Evolutionary conservation across 2,888 invertebrate species (phyloP), one percentile per base, ranked within the genome.

Genomic region (Brenthis daphne): DNA sequence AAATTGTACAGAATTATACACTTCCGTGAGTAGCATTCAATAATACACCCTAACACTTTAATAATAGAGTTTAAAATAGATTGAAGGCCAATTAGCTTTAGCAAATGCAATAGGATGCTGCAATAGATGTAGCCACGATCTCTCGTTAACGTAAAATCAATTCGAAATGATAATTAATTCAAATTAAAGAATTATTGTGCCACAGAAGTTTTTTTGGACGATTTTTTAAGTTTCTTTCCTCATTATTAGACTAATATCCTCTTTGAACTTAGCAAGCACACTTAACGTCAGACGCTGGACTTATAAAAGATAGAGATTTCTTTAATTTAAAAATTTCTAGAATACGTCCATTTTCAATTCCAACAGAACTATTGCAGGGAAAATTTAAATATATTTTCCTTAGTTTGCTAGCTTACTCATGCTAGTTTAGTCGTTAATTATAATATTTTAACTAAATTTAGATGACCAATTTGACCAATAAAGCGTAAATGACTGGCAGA

Each of bases 71-170:
- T 53, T 20, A 20, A 63, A 63, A 63, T 63, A 5, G 53, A 33
- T 13, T 63, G 13, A 37, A 20, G 11, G 37, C 8, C 8, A 43
- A 8, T 43, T 43, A 43, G 5, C 3, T 71, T 70, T 67, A 56
- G 70, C 71, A 73, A 74, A 73, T 74, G 65, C 74, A 69, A 70
- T 73, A 70, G 71, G 68, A 73, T 74, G 61, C 71, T 70, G 70
- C 68, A 57, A 67, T 60, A 69, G 73, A 72, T 70, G 69, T 67
- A 72, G 69, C 64, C 69, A 71, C 65, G 60, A 54, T 72, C 73
- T 71, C 72, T 72, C 68, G 73, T 70, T 64, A 70, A 70, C 64
- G 65, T 68, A 72, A 69, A 77, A 77, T 74, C 73, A 73, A 74
- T 74, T 72, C 64, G 48, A 63, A 75, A 74, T 74, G 60, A 68